A percentile compares a stretch with the other conserved stretches of the same genome.
Evolutionary conservation across 1,140 invertebrate species (phyloP).

Genomic region (Drosophila pseudoobscura): DNA sequence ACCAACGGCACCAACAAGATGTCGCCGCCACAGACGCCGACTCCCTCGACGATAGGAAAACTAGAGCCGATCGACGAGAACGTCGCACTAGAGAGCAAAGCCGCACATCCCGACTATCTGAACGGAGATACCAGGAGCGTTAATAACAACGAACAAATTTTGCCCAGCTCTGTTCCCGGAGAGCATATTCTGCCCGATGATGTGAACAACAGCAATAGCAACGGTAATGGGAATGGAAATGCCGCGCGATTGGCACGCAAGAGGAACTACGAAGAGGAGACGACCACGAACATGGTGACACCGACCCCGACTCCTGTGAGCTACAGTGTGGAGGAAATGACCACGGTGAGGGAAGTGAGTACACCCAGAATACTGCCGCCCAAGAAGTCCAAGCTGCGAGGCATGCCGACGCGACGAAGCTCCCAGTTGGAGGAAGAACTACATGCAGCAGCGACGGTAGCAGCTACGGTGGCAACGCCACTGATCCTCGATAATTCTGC

Average conservation of each 20-base stretch:
- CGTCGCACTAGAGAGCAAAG: slow-evolving; percentile 13
- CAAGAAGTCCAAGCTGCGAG: slow-evolving; percentile 83
- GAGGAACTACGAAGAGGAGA: slow-evolving; percentile 73
- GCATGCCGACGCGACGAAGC: slow-evolving; percentile 71
- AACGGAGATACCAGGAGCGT: slow-evolving; percentile 47
- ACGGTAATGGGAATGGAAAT: slow-evolving; percentile 41
- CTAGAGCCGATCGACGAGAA: slow-evolving; percentile 69
- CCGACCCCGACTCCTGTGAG: slow-evolving; percentile 7
- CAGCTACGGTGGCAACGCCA: slow-evolving; percentile 84
- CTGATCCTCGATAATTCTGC: slow-evolving; percentile 69
- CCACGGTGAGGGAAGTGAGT: slow-evolving; percentile 47
- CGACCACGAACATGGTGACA: slow-evolving; percentile 3
- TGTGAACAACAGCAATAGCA: slow-evolving; percentile 43
- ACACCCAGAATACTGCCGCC: slow-evolving; percentile 72
- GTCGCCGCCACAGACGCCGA: slow-evolving; percentile 3
- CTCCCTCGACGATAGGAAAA: slow-evolving; percentile 17
- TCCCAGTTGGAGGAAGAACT: slow-evolving; percentile 86
- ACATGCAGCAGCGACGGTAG: slow-evolving; percentile 38
- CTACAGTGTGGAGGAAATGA: slow-evolving; percentile 35
- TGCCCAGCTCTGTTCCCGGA: not conserved
- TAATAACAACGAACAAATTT: slow-evolving; percentile 49
- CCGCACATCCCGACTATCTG: slow-evolving; percentile 41
- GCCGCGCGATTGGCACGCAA: slow-evolving; percentile 66
- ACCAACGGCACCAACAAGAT: slow-evolving; percentile 41
- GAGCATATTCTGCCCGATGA: slow-evolving; percentile 38